These are phyloP conservation scores for Dermatemys mawii DNA, from an alignment of 2,113 vertebrate species.

Conservation along the genomic window DNA sequence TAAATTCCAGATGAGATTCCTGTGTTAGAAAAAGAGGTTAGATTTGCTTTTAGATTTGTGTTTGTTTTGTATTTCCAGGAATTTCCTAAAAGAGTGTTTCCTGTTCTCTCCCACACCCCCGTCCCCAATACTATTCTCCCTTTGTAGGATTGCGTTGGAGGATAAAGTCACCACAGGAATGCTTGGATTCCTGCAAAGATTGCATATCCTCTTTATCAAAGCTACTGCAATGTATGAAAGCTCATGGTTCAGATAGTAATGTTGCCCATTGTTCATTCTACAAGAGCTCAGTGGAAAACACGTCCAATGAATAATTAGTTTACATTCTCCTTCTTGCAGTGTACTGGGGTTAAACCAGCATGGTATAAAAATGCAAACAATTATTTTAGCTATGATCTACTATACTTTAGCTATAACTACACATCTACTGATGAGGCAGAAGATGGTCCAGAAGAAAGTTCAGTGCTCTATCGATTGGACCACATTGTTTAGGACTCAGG, in stretches of 20 bases:
- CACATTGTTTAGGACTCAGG: not conserved
- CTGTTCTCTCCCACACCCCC: not conserved
- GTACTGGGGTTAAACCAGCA: not conserved
- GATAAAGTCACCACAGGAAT: not conserved
- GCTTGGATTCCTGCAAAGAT: not conserved
- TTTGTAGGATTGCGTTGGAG: not conserved
- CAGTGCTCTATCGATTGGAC: not conserved
- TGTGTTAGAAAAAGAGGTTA: conserved; percentile 35
- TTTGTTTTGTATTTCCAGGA: not conserved
- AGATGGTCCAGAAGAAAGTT: not conserved
- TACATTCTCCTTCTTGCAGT: not conserved
- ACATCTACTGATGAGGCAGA: not conserved
- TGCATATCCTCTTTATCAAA: not conserved
- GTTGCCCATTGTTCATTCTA: not conserved
- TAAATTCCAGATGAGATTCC: conserved; percentile 73
- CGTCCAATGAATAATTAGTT: not conserved
- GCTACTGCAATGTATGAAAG: not conserved
- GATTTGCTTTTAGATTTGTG: conserved; percentile 25
- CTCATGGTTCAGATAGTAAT: not conserved
- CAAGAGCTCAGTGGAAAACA: not conserved
- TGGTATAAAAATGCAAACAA: not conserved
- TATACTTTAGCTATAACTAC: no score
- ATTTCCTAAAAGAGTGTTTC: not conserved
- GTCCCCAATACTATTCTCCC: not conserved
- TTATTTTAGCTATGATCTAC: not conserved